phyloP scores from a whole-genome alignment of 2,113 vertebrate species.

The Actinemys pallida region DNA sequence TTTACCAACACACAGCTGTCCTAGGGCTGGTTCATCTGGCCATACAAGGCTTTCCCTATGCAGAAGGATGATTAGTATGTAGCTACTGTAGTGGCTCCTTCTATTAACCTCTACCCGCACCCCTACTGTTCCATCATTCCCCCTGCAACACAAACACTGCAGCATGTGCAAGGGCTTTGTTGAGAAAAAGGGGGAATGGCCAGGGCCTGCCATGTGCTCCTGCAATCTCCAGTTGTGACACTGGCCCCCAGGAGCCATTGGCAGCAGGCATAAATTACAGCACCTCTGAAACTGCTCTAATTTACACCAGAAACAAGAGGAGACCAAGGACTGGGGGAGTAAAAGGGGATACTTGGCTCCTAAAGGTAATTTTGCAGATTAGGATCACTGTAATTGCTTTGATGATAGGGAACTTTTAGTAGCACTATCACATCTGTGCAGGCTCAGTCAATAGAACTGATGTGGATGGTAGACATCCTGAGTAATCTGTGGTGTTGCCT shows the following conservation, averaged over 20 bases:
- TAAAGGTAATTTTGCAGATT: not conserved
- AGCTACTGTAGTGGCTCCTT: not conserved
- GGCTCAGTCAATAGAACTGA: not conserved
- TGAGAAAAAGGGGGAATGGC: fast-evolving
- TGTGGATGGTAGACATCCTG: not conserved
- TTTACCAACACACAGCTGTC: not conserved
- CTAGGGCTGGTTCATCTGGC: not conserved
- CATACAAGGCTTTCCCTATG: not conserved
- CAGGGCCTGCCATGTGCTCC: fast-evolving
- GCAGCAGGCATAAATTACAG: not conserved
- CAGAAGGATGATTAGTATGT: fast-evolving
- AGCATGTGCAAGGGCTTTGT: fast-evolving
- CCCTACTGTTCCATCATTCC: fast-evolving
- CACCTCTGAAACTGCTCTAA: not conserved
- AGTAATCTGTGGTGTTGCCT: not conserved
- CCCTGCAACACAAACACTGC: not conserved
- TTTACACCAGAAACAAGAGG: not conserved
- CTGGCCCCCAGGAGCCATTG: no score
- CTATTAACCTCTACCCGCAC: not conserved
- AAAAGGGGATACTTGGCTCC: slow-evolving; percentile 12
- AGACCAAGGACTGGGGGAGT: not conserved
- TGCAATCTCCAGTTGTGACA: not conserved
- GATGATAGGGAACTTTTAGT: not conserved
- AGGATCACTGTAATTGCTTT: not conserved
- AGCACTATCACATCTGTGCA: not conserved